Conservation (phyloP, 2,888 invertebrate species). For the Eupithecia pulchellata region DNA sequence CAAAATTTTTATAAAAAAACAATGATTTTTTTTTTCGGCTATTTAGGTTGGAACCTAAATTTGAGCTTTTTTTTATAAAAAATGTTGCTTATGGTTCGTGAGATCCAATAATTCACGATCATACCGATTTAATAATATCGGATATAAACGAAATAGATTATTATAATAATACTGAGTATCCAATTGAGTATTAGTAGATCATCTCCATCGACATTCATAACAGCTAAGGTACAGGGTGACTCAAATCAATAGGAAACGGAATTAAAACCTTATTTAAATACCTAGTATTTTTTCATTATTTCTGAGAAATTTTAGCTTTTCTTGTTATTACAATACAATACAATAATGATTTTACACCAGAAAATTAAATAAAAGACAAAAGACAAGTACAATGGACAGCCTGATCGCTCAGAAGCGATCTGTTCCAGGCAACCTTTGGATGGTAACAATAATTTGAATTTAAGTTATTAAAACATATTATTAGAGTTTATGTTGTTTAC, state of each 20-base stretch:
- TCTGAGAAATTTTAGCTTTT: not conserved
- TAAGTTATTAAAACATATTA: too few species aligned
- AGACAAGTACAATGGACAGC: too few species aligned
- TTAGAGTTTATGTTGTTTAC: too few species aligned
- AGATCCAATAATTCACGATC: constrained; percentile 30
- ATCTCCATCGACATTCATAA: not conserved
- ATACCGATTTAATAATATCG: constrained; percentile 39
- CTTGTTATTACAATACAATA: too few species aligned
- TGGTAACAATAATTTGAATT: too few species aligned
- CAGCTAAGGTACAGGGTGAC: constrained; percentile 5
- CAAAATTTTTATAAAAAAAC: not conserved
- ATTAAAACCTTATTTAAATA: not conserved
- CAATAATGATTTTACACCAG: too few species aligned
- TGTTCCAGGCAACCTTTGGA: too few species aligned
- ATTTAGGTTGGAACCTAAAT: constrained; percentile 42
- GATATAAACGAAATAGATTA: constrained; percentile 56
- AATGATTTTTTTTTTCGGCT: not conserved
- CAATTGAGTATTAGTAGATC: constrained; percentile 32
- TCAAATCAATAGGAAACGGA: not conserved
- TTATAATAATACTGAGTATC: constrained; percentile 69
- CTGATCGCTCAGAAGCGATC: too few species aligned
- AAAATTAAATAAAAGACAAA: too few species aligned
- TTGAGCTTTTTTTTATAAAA: constrained; percentile 46
- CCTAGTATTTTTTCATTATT: not conserved
- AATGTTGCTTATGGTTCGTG: constrained; percentile 27